phyloP scores from a whole-genome alignment of 2,797 vertebrate species.

The Pyrocephalus nanus region DNA sequence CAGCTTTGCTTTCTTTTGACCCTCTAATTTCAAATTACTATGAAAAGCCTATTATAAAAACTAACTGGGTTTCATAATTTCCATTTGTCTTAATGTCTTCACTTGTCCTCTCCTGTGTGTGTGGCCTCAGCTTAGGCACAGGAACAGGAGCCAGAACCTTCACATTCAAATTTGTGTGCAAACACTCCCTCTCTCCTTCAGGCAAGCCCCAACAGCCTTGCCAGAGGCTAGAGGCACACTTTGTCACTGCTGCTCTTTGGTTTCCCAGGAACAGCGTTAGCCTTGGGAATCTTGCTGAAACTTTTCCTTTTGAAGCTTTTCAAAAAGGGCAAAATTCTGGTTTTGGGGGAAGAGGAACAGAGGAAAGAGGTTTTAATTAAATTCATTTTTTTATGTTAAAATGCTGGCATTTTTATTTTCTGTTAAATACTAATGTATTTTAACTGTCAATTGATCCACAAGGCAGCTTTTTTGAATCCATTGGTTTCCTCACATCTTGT shows the following conservation, averaged over 20 bases:
- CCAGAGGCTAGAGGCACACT: background rate
- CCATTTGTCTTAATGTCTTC: background rate
- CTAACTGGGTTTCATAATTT: background rate
- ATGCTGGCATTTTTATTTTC: background rate
- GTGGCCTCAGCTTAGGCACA: background rate
- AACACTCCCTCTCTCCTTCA: background rate
- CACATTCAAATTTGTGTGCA: background rate
- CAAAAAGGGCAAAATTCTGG: background rate
- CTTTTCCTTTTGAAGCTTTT: background rate
- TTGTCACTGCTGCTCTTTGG: background rate
- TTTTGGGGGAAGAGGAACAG: background rate
- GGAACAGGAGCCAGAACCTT: background rate
- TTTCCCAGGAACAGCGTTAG: background rate
- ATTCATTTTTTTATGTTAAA: background rate
- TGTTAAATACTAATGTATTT: background rate
- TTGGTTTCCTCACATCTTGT: background rate
- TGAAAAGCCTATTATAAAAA: background rate
- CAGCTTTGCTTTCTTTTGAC: background rate
- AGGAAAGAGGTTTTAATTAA: background rate
- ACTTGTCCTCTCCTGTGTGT: background rate
- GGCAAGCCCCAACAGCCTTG: background rate
- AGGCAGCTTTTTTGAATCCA: background rate
- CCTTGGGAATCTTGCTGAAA: background rate
- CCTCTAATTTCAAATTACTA: background rate
- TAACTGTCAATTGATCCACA: background rate